Evolutionary conservation across 2,113 vertebrate genomes (phyloP).

Genomic region (Lycocorax pyrrhopterus): DNA sequence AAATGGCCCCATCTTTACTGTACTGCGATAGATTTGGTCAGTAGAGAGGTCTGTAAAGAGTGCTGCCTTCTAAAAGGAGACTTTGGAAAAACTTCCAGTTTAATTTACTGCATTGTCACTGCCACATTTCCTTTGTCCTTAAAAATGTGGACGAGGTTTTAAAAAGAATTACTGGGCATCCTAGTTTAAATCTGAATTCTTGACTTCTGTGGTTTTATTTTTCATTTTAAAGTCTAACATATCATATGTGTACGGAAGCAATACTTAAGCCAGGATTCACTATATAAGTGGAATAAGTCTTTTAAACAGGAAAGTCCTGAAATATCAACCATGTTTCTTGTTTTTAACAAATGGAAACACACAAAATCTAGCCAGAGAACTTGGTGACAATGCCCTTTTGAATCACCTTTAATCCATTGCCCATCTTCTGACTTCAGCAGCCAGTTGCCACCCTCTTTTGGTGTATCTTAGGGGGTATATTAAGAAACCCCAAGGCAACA

Average conservation of each 20-base stretch:
- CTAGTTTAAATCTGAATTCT: not conserved
- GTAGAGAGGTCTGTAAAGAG: not conserved
- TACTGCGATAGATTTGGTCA: not conserved
- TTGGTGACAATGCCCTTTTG: not conserved
- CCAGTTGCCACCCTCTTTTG: not conserved
- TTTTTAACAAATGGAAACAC: not conserved
- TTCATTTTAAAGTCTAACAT: not conserved
- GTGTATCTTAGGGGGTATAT: not conserved
- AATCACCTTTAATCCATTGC: not conserved
- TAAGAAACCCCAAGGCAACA: not conserved
- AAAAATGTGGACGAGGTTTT: not conserved
- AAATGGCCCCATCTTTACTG: not conserved
- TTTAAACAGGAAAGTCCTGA: not conserved
- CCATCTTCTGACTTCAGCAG: not conserved
- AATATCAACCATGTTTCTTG: not conserved
- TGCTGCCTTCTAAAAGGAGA: not conserved
- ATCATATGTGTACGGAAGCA: fast-evolving
- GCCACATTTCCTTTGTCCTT: not conserved
- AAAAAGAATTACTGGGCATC: not conserved
- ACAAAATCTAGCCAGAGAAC: not conserved
- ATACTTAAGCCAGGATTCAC: not conserved
- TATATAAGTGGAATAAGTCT: not conserved
- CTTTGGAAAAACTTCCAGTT: not conserved
- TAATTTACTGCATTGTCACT: not conserved
- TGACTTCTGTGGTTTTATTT: not conserved